Evolutionary conservation across 1,140 invertebrate species (phyloP).

Genomic region (Papilio xuthus): DNA sequence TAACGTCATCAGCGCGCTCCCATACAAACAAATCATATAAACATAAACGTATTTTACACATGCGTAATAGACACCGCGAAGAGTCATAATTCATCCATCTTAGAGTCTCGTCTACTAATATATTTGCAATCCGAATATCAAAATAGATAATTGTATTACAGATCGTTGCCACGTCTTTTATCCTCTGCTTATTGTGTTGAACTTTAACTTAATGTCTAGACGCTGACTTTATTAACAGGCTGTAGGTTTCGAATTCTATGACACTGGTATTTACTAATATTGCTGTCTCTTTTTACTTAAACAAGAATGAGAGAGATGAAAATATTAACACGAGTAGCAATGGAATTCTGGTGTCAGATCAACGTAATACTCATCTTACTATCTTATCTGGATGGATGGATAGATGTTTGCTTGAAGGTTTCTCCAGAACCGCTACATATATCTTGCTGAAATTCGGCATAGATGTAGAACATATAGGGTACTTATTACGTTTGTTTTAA

Average conservation of each 20-base stretch:
- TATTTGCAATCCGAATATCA: constrained; percentile 36
- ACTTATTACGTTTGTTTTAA: no score
- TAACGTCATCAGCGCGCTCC: constrained; percentile 34
- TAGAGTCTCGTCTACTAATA: constrained; percentile 17
- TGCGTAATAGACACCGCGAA: constrained; percentile 37
- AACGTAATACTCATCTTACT: no score
- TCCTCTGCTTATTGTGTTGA: not conserved
- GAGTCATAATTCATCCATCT: constrained; percentile 34
- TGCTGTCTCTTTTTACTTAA: no score
- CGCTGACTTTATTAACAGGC: not conserved
- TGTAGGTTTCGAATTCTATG: not conserved
- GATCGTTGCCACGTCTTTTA: constrained; percentile 10
- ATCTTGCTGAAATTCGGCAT: no score
- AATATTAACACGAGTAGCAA: no score
- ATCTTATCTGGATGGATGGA: no score
- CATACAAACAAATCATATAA: constrained; percentile 38
- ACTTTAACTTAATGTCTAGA: constrained; percentile 15
- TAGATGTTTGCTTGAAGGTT: no score
- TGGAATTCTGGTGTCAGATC: no score
- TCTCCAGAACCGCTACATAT: no score
- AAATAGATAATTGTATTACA: constrained; percentile 35
- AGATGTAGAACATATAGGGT: no score
- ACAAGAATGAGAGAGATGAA: no score
- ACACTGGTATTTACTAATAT: no score
- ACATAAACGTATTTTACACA: constrained; percentile 38